Evolutionary conservation across 2,797 vertebrate genomes (phyloP).

Genomic region (Periophthalmus magnuspinnatus): DNA sequence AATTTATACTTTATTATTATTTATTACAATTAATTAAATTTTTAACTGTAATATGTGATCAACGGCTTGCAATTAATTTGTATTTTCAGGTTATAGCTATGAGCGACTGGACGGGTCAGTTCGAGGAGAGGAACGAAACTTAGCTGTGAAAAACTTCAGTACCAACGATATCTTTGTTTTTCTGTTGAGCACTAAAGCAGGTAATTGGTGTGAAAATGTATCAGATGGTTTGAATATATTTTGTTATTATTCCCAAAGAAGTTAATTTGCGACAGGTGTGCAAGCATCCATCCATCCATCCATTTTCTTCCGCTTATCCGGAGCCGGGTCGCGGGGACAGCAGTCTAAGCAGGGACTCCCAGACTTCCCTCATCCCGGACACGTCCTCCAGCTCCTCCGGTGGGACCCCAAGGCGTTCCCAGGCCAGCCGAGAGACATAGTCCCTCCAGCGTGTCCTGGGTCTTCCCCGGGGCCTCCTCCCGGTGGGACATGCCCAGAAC

Average conservation of each 20-base stretch:
- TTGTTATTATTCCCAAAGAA: background rate
- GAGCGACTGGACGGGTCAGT: slow-evolving; percentile 93
- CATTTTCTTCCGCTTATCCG: too few species aligned
- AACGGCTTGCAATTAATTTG: background rate
- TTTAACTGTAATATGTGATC: background rate
- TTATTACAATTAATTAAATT: background rate
- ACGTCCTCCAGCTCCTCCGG: too few species aligned
- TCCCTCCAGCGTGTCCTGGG: too few species aligned
- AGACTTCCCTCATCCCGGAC: too few species aligned
- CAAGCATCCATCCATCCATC: too few species aligned
- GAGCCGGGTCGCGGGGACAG: too few species aligned
- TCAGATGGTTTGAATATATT: background rate
- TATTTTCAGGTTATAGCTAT: slow-evolving; percentile 86
- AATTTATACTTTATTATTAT: too few species aligned
- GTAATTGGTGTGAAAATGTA: slow-evolving; percentile 58
- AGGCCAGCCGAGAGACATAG: too few species aligned
- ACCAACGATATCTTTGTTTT: slow-evolving; percentile 87
- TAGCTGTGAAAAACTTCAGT: slow-evolving; percentile 92
- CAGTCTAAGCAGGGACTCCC: too few species aligned
- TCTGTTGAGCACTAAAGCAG: slow-evolving; percentile 91
- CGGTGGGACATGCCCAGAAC: too few species aligned
- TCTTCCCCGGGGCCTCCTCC: too few species aligned
- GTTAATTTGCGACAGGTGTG: background rate
- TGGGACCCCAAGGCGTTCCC: too few species aligned
- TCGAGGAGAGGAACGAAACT: slow-evolving; percentile 88